Evolutionary conservation across 2,888 invertebrate species (phyloP).

Genomic region (Cataglyphis cursor): DNA sequence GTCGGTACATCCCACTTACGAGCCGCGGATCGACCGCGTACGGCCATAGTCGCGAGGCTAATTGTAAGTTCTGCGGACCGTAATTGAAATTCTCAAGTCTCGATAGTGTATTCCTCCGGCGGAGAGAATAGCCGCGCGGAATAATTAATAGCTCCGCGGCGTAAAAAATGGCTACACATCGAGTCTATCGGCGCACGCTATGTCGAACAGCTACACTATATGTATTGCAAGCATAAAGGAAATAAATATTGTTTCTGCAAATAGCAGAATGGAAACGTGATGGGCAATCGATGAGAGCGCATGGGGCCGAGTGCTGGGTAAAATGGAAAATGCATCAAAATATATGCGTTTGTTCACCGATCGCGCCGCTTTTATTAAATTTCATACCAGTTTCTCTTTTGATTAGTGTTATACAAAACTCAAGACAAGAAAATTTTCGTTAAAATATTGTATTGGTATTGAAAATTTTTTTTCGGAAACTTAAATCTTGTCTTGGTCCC

Average conservation of each 20-base stretch:
- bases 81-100: conserved; percentile 57
- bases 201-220: background rate
- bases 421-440: too few relatives aligned
- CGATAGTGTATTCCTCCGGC: conserved; percentile 1
- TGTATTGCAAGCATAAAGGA: background rate
- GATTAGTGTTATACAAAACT: too few relatives aligned
- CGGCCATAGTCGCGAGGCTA: conserved; percentile 48
- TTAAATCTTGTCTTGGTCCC: too few relatives aligned
- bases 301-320: background rate
- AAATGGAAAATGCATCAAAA: background rate
- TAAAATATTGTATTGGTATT: too few relatives aligned
- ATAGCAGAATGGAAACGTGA: background rate
- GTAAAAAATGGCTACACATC: conserved; percentile 30
- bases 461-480: too few relatives aligned
- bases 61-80: conserved; percentile 40
- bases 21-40: conserved; percentile 30
- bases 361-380: background rate
- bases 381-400: too few relatives aligned
- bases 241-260: conserved; percentile 17
- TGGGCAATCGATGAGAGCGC: background rate
- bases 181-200: background rate
- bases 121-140: conserved; percentile 28
- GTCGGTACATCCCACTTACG: conserved; percentile 42
- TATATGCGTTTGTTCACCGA: background rate
- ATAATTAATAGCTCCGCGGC: conserved; percentile 47